Evolutionary conservation across 1,140 invertebrate genomes (phyloP).

Genomic region (Zaprionus inermis): DNA sequence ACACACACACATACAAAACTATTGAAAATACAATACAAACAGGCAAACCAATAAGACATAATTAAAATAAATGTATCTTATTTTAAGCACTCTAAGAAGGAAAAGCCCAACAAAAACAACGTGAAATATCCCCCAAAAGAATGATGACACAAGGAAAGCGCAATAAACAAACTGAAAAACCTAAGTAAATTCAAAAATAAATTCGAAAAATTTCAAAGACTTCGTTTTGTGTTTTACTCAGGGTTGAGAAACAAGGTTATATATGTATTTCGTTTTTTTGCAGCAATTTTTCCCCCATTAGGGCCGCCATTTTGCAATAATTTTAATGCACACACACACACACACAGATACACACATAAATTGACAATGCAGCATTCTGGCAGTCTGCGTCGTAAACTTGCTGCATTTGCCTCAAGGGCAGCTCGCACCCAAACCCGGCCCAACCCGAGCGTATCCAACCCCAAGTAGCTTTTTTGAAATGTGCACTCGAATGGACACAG

Average conservation of each 20-base stretch:
- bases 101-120: conserved; percentile 38
- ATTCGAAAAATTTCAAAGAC: conserved; percentile 74
- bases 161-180: conserved; percentile 69
- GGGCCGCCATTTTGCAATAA: conserved; percentile 44
- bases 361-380: conserved; percentile 53
- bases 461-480: conserved; percentile 77
- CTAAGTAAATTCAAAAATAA: conserved; percentile 70
- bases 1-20: too few species aligned
- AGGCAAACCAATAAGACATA: conserved; percentile 42
- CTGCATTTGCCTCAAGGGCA: conserved; percentile 61
- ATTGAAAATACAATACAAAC: conserved; percentile 26
- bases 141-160: conserved; percentile 69
- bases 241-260: conserved; percentile 1
- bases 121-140: conserved; percentile 35
- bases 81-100: conserved; percentile 71
- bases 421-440: neutral
- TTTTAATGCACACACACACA: conserved; percentile 44
- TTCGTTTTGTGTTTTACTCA: conserved; percentile 17
- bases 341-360: conserved; percentile 18
- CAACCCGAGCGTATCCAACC: neutral
- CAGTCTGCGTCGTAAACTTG: conserved; percentile 23
- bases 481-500: conserved; percentile 76
- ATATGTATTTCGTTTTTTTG: conserved; percentile 38
- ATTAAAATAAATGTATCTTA: conserved; percentile 73
- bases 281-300: conserved; percentile 37